These are phyloP conservation scores for Siderastrea siderea DNA, from an alignment of 92 coral and sea anemone species.

Conservation along the genomic window DNA sequence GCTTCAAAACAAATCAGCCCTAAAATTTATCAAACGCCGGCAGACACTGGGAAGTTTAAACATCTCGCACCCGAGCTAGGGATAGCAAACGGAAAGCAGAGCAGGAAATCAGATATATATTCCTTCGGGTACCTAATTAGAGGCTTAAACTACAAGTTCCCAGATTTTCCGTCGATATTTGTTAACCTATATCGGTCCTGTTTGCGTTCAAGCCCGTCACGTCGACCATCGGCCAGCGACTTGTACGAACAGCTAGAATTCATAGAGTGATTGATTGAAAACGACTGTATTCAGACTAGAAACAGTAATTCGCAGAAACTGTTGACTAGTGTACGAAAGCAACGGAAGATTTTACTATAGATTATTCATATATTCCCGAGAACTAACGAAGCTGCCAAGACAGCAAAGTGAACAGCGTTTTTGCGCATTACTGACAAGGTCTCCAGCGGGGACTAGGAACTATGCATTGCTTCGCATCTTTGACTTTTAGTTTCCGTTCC, in stretches of 20 bases:
- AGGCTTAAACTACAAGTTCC: constrained; percentile 10
- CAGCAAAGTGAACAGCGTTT: too few species aligned
- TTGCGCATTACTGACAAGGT: too few species aligned
- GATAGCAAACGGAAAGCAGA: constrained; percentile 23
- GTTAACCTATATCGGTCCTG: constrained; percentile 24
- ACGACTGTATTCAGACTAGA: background rate
- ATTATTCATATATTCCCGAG: too few species aligned
- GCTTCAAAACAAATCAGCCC: constrained; percentile 23
- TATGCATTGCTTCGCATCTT: too few species aligned
- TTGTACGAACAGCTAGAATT: constrained; percentile 10
- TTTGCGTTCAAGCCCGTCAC: background rate
- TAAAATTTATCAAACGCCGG: constrained; percentile 14
- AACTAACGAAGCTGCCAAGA: too few species aligned
- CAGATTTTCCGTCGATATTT: constrained; percentile 5
- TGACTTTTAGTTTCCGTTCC: too few species aligned
- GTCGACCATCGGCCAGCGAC: constrained; percentile 27
- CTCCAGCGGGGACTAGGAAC: too few species aligned
- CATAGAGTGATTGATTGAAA: background rate
- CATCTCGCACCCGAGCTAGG: constrained; percentile 56
- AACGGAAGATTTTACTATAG: too few species aligned
- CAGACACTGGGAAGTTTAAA: background rate
- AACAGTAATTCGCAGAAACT: background rate
- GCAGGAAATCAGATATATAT: constrained; percentile 38
- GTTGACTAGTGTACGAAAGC: background rate
- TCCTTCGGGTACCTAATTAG: constrained; percentile 35